Percentiles rank a stretch among this genome's conserved stretches.
These are phyloP conservation scores for Empidonax traillii DNA, from an alignment of 2,113 vertebrate genomes.

Conservation along the genomic window DNA sequence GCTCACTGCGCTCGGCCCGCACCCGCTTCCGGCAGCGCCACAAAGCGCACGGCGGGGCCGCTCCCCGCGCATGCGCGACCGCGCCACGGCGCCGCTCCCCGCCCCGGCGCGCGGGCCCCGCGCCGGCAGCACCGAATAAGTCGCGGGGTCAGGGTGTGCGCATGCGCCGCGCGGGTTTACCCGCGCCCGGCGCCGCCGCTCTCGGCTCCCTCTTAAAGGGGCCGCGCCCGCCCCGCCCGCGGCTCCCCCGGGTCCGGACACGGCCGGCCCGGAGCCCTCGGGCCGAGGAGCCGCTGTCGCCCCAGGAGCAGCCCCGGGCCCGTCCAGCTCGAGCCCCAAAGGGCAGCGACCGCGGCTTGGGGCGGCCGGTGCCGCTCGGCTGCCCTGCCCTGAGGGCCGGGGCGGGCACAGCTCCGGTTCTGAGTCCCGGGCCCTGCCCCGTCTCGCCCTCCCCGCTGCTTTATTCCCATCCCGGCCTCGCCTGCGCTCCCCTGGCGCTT, in stretches of 20 bases:
- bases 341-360: neutral
- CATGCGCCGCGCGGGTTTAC: accelerated
- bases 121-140: neutral
- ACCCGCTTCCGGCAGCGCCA: slow-evolving; percentile 4
- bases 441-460: neutral
- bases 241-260: too few species aligned
- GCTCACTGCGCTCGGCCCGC: too few species aligned
- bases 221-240: too few species aligned
- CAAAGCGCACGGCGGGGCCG: neutral
- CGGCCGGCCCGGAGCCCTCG: too few species aligned
- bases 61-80: accelerated
- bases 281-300: neutral
- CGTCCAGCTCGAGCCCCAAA: neutral
- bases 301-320: neutral
- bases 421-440: too few species aligned
- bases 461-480: too few species aligned
- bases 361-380: neutral
- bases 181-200: accelerated
- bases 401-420: too few species aligned
- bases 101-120: accelerated
- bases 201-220: neutral
- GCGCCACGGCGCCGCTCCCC: accelerated
- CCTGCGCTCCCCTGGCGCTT: neutral
- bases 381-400: too few species aligned
- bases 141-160: neutral